Conservation (phyloP, 2,113 vertebrate genomes). For the Rallus limicola region DNA sequence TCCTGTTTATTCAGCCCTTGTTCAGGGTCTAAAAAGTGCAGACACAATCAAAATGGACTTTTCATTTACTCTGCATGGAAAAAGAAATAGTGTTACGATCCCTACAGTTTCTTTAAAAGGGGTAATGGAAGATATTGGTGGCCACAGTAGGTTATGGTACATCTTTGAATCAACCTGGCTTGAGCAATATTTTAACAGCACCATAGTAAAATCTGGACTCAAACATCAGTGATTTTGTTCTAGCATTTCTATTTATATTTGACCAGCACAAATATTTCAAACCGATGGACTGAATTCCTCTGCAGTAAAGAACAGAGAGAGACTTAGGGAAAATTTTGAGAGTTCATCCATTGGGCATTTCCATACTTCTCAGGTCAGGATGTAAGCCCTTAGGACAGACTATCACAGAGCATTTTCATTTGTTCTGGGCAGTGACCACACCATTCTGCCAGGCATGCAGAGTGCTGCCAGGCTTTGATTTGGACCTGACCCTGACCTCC, state of each 20-base stretch:
- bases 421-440: neutral
- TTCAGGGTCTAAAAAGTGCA: conserved; percentile 16
- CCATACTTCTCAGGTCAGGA: neutral
- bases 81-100: neutral
- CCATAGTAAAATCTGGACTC: neutral
- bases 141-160: neutral
- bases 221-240: neutral
- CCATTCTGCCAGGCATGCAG: neutral
- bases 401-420: neutral
- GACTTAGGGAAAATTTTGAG: neutral
- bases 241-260: neutral
- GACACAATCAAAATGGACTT: neutral
- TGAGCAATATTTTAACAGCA: neutral
- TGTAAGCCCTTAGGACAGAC: neutral
- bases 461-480: neutral
- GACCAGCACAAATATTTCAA: neutral
- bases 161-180: neutral
- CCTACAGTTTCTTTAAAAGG: conserved; percentile 2
- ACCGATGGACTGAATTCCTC: neutral
- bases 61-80: neutral
- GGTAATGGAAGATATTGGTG: neutral
- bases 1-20: conserved; percentile 27
- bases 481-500: neutral
- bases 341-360: neutral
- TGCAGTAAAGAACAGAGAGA: neutral